A percentile compares a stretch with the other conserved stretches of the same genome.
These are phyloP conservation scores for Tipula lateralis DNA, from an alignment of 2,888 invertebrate genomes.

Conservation along the genomic window DNA sequence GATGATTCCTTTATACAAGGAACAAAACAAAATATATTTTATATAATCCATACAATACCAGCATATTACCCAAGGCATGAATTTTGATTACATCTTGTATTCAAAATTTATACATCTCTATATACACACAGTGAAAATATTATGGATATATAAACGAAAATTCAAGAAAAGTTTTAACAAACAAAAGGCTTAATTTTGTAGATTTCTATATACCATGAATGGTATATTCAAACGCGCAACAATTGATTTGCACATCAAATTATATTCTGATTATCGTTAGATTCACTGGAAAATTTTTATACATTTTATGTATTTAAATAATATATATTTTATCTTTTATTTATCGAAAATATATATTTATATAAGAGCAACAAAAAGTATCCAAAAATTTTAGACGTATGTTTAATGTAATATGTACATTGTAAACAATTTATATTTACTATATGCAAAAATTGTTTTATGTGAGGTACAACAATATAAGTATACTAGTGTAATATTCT, in stretches of 20 bases:
- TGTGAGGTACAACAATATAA: no score
- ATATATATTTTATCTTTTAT: neutral
- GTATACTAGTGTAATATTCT: no score
- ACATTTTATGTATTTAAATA: neutral
- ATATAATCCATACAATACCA: neutral
- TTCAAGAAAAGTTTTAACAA: neutral
- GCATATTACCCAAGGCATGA: neutral
- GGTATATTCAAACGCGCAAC: neutral
- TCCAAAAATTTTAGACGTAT: neutral
- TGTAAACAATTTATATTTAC: no score
- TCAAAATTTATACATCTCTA: neutral
- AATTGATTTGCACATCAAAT: conserved; percentile 1
- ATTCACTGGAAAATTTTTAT: neutral
- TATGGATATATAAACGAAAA: neutral
- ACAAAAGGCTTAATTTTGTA: neutral
- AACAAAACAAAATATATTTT: neutral
- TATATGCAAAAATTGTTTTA: no score
- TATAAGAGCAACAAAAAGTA: neutral
- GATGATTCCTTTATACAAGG: neutral
- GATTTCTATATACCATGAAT: neutral
- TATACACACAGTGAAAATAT: neutral
- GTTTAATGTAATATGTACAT: neutral
- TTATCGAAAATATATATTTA: neutral
- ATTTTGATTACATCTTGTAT: conserved; percentile 24
- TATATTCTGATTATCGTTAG: neutral